Base-by-base conservation (phyloP, 2,113 vertebrate genomes). In the Macrotus californicus region DNA sequence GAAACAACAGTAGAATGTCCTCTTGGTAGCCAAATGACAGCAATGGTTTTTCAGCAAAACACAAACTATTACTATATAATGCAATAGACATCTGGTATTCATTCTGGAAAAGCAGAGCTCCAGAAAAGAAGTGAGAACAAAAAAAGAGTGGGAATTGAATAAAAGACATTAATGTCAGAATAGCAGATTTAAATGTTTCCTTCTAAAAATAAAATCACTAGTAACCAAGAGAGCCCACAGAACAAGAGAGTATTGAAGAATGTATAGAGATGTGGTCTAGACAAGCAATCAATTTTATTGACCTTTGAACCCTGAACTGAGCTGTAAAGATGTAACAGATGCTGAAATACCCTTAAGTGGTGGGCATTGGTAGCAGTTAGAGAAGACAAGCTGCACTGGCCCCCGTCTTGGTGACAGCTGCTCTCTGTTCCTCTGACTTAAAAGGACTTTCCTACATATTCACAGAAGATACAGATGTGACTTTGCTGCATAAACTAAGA, bases 41-140 rank as follows among this genome's bases (percentile, higher is more conserved):
- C 54, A 97, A 22, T 39, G 69, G 24, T 81, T 97, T 91, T 97
- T 94, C 50, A 94, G 77, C 54, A 77, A 89, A 96, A 84, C 7
- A 80, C 59, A 50, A 95, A 85, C 10, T 75, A 41, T 84, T 87
- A 67, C 50, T 56, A 22, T 79, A 69, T 9, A 36, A 73, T 69
- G 56, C 34, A 94, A 66, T 80, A 89, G 93, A 66, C 66, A 95
- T 91, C 89, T 97, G 96, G 52, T 89, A 88, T 2, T 13, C 36
- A 96, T 70, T 92, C 84, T 94, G 41, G 36, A 80, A 95, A 94
- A 82, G 4, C 29, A 75, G 13, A 75, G 5, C 36, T 95, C 64
- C 4, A 46, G 36, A 88, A 92, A 87, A 36, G 0, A 82, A 48
- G 31, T 52, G 21, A 89, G 41, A 86, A 85, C 11, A 73, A 48